Conservation (phyloP, 2,888 invertebrate genomes). For the Pyralis farinalis region DNA sequence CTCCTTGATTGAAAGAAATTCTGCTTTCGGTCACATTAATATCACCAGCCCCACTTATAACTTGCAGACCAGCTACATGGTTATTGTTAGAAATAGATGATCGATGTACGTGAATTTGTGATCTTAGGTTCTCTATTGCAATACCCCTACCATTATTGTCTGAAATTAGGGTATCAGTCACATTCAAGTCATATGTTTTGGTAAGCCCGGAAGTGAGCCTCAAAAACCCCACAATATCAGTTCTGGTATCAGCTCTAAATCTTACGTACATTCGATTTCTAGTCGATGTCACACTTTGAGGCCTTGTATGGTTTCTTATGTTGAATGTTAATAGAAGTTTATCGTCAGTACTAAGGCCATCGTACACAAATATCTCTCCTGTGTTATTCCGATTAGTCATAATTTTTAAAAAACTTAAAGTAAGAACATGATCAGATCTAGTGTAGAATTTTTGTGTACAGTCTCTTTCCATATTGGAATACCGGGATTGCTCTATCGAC, state of each 20-base stretch:
- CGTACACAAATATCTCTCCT: constrained; percentile 88
- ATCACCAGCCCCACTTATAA: constrained; percentile 95
- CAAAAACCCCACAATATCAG: constrained; percentile 88
- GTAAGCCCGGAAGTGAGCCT: constrained; percentile 88
- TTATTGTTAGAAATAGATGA: constrained; percentile 92
- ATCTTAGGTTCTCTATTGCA: constrained; percentile 94
- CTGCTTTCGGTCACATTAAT: constrained; percentile 95
- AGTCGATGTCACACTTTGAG: constrained; percentile 93
- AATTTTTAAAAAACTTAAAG: constrained; percentile 92
- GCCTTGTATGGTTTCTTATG: constrained; percentile 92
- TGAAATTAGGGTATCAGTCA: constrained; percentile 91
- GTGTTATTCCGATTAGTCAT: constrained; percentile 88
- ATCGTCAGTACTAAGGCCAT: constrained; percentile 87
- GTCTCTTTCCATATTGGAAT: constrained; percentile 84
- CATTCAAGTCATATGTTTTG: constrained; percentile 92
- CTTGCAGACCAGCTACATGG: constrained; percentile 94
- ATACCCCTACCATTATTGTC: constrained; percentile 98
- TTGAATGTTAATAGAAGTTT: constrained; percentile 86
- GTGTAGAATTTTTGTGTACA: constrained; percentile 92
- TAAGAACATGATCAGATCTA: constrained; percentile 88
- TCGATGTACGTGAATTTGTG: constrained; percentile 91
- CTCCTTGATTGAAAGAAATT: constrained; percentile 94
- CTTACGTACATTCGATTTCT: constrained; percentile 89
- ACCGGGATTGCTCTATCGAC: constrained; percentile 89
- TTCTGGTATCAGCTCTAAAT: constrained; percentile 87